Base-by-base conservation (phyloP, 2,797 vertebrate genomes). In the Tenualosa thibaudeaui region DNA sequence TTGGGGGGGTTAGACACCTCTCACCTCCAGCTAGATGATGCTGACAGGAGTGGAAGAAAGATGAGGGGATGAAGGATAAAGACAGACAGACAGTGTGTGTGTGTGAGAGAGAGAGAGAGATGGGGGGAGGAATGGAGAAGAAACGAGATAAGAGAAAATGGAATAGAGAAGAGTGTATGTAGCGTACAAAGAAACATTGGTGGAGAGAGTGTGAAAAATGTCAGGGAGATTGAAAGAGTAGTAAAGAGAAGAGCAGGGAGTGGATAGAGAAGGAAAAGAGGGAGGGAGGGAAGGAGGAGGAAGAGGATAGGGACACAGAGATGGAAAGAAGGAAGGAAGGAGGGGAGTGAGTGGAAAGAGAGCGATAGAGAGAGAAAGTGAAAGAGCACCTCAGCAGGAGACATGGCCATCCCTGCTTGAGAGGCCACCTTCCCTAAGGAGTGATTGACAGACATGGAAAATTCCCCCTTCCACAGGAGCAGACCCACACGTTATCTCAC, bases 361-460 rank as follows among this genome's bases (percentile, higher is more conserved):
- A 31, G 81, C 17, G n/a, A 12, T 43, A 49, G 17, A 31, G 56
- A 58, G 81, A 53, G 87, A 84, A 12, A 40, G n/a, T 37, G 10
- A 46, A 78, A 78, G 71, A 43, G 71, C 71, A 78, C 37, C 71
- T 78, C 71, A 78, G 71, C 71, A 78, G 50, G 51, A 68, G 51
- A 58, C 31, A n/a, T 31, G 19, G 6, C 51, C 31, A 56, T 53
- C 49, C 49, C 50, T 84, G 62, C 88, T 86, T 86, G 89, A 84
- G 86, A 89, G 82, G 24, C 82, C 58, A 17, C 40, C 90, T 85
- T 87, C 91, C 91, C 87, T 88, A n/a, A 65, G 82, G 58, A 49
- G 58, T 68, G 71, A 78, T 78, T 78, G 71, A 78, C 71, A 78
- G 71, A 78, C 71, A 46, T 78, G 71, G 71, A 78, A 78, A 71